Conservation (phyloP, 2,113 vertebrate species). For the Calyptomena viridis region DNA sequence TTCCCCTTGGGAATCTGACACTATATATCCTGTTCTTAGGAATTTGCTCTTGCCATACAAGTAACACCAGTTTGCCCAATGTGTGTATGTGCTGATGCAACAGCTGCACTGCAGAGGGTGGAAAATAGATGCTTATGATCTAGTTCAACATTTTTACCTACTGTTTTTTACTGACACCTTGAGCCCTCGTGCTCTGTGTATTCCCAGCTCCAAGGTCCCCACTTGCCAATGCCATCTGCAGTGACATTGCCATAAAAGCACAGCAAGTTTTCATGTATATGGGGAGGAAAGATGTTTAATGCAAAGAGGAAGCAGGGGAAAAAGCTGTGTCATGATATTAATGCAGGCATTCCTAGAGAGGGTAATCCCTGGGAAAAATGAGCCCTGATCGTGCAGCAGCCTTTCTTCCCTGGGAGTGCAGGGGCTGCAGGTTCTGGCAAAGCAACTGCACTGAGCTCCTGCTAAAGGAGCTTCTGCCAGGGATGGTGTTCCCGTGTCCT, state of each 20-base stretch:
- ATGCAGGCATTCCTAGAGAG: neutral
- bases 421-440: neutral
- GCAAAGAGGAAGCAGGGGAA: neutral
- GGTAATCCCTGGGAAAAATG: neutral
- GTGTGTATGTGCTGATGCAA: fast-evolving
- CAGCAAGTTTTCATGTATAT: neutral
- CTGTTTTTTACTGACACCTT: neutral
- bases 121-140: neutral
- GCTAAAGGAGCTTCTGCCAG: neutral
- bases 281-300: neutral
- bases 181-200: fast-evolving
- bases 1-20: neutral
- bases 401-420: fast-evolving
- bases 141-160: neutral
- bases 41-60: no score
- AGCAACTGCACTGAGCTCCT: fast-evolving
- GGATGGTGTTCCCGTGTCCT: neutral
- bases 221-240: neutral
- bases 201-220: neutral
- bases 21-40: neutral
- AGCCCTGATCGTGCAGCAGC: neutral
- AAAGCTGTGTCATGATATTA: fast-evolving
- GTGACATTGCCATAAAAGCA: fast-evolving
- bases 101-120: neutral
- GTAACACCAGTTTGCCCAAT: neutral